Base-by-base conservation (phyloP, 1,140 invertebrate genomes). In the Mya arenaria region DNA sequence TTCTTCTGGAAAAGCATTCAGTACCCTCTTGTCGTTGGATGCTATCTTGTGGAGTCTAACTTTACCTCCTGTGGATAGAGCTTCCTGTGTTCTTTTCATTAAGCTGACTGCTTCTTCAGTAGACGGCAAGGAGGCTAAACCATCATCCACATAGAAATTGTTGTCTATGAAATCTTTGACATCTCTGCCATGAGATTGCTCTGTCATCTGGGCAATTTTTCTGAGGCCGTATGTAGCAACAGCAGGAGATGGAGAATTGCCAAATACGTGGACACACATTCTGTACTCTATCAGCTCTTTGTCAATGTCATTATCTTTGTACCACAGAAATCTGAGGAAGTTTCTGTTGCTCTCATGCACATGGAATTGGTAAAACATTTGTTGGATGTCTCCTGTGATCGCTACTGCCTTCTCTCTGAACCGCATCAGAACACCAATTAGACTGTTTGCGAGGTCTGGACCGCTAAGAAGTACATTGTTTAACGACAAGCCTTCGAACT, bases 91-190 rank as follows among this genome's bases (percentile, higher is more conserved):
- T 23, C 34, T 30, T 19, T 28, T 25, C 25, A 85, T 68, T 0
- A 82, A 28, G 34, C 32, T 17, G 13, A 69, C 69, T 52, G 79
- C 79, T 32, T 82, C 56, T 4, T 34, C 23, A 34, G 44, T 58
- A 8, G 62, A 44, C 23, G 74, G 30, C 17, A 68, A 30, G 30
- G 52, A 82, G 6, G 39, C 62, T 17, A 78, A n/a, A 19, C 84
- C 69, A 62, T 85, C 84, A 62, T 85, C 82, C 1, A 87, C 82
- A 73, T 87, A 84, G 41, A 84, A 84, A 62, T 83, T 34, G n/a
- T 48, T 13, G 1, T 30, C 32, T 55, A 84, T 44, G 39, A 86
- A 82, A 2, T 68, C n/a, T 17, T 58, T 41, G 15, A 56, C 62
- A n/a, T 66, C 58, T 1, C 5, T 13, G n/a, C 52, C 66, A 48